Evolutionary conservation across 2,113 vertebrate genomes (phyloP).

Genomic region (Coptodon rendalli): DNA sequence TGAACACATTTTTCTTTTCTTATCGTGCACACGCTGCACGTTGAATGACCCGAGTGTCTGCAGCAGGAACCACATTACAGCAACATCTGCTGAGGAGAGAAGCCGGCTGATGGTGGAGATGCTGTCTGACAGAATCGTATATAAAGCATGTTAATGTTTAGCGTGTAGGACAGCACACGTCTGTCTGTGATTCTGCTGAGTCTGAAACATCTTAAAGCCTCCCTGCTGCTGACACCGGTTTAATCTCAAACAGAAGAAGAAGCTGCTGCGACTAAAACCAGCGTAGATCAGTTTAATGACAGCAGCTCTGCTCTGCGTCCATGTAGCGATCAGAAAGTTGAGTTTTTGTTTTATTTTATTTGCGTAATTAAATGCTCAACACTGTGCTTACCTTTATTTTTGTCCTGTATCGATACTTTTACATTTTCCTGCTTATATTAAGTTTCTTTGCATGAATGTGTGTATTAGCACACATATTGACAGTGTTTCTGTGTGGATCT

Average conservation of each 20-base stretch:
- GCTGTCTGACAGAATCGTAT: neutral
- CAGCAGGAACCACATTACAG: neutral
- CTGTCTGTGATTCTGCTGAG: neutral
- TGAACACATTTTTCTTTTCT: neutral
- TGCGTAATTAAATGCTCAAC: neutral
- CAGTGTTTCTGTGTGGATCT: accelerated
- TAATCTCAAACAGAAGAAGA: neutral
- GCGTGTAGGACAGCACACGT: neutral
- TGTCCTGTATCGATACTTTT: neutral
- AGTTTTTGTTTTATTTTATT: neutral
- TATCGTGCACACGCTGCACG: neutral
- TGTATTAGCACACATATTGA: neutral
- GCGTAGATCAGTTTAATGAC: neutral
- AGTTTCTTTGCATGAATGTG: neutral
- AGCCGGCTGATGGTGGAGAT: neutral
- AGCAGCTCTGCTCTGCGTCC: neutral
- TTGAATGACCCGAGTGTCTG: accelerated
- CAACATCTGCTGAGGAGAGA: neutral
- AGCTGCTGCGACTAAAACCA: neutral
- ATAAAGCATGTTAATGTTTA: accelerated
- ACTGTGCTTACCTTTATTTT: neutral
- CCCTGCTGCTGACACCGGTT: neutral
- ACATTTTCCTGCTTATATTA: accelerated
- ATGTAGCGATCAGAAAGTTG: neutral
- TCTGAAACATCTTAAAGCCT: neutral